phyloP scores from a whole-genome alignment of 2,888 invertebrate genomes.

The Priocnemis perturbator region DNA sequence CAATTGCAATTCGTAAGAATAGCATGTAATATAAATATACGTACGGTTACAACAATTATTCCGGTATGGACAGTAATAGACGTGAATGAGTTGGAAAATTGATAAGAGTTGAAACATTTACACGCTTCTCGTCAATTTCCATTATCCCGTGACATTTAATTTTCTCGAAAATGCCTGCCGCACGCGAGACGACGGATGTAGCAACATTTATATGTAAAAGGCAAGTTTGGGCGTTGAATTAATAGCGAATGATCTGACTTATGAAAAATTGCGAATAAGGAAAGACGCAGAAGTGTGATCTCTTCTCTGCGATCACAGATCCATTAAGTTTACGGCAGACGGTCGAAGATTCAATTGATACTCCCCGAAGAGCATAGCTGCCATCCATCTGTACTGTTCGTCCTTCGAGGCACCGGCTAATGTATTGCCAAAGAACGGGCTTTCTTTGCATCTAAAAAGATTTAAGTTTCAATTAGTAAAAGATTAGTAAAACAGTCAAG shows the following conservation, averaged over 20 bases:
- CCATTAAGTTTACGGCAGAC: conserved; percentile 68
- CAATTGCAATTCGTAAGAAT: too few relatives aligned
- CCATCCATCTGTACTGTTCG: conserved; percentile 87
- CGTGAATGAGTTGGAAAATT: too few relatives aligned
- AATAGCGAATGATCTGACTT: too few relatives aligned
- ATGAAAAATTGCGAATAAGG: neutral
- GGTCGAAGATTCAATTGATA: conserved; percentile 75
- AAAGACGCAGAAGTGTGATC: conserved; percentile 1
- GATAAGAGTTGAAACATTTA: conserved; percentile 2
- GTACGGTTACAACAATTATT: neutral
- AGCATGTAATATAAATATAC: conserved; percentile 8
- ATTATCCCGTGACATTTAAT: too few relatives aligned
- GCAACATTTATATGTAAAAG: conserved; percentile 12
- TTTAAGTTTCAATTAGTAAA: neutral
- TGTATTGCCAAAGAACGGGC: conserved; percentile 88
- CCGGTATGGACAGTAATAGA: too few relatives aligned
- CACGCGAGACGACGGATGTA: too few relatives aligned
- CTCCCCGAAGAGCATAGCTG: conserved; percentile 85
- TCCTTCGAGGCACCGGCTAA: conserved; percentile 86
- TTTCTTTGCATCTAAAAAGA: conserved; percentile 82
- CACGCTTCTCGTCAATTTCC: neutral
- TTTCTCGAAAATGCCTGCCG: too few relatives aligned
- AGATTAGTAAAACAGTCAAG: neutral
- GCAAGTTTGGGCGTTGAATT: conserved; percentile 35
- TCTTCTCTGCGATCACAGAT: conserved; percentile 53